Percentiles rank a stretch among this genome's conserved stretches.
These are phyloP conservation scores for Copidosoma aretas DNA, from an alignment of 2,888 invertebrate species.

Conservation along the genomic window DNA sequence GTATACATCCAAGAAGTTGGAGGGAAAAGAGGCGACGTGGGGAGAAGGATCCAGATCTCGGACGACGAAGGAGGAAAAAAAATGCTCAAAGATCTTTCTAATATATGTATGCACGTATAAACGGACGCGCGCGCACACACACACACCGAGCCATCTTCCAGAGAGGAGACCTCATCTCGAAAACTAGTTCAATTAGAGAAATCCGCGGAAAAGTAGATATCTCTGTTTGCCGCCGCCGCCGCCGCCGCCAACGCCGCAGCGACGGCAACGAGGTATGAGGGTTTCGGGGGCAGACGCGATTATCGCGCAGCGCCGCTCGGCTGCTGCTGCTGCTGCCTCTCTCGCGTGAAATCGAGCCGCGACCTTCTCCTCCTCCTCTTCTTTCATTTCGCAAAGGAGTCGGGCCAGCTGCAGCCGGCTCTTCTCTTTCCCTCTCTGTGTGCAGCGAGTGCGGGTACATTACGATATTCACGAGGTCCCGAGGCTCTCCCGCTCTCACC, in stretches of 20 bases:
- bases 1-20: background rate
- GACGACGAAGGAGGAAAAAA: no score
- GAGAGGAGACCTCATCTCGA: conserved; percentile 44
- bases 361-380: background rate
- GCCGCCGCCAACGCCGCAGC: conserved; percentile 24
- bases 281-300: conserved; percentile 54
- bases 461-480: no score
- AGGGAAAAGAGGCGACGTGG: background rate
- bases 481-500: no score
- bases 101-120: no score
- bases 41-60: no score
- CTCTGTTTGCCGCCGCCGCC: conserved; percentile 27
- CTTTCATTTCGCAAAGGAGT: background rate
- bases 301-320: conserved; percentile 5
- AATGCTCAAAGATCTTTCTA: no score
- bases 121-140: background rate
- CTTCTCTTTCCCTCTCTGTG: no score
- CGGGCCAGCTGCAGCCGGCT: background rate
- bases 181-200: conserved; percentile 59
- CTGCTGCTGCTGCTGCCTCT: background rate
- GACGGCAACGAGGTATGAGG: conserved; percentile 55
- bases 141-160: conserved; percentile 19
- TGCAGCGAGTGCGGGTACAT: no score
- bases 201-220: conserved; percentile 57
- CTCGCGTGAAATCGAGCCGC: conserved; percentile 1